Evolutionary conservation across 2,888 invertebrate species (phyloP), one percentile per base, ranked within the genome.

Genomic region (Parnassius glacialis): DNA sequence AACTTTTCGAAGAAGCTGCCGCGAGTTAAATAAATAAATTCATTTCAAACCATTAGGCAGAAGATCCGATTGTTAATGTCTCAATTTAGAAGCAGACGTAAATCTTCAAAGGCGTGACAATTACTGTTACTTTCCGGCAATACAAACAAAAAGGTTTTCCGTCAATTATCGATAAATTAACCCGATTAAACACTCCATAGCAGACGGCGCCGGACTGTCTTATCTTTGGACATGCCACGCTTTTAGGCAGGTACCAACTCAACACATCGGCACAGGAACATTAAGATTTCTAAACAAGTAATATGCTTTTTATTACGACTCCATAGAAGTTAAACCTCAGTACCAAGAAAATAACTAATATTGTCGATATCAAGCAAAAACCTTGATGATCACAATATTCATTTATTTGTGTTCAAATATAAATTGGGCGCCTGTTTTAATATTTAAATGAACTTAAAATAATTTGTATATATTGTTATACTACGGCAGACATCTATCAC

Each of bases 111-210:
- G 90, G 90, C 91, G 90, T 91, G 91, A 91, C 91, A 91, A 91
- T 91, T 89, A 89, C 90, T 90, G 90, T 90, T 91, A 89, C 88
- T 90, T 90, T 81, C 90, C 88, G 85, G 85, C 87, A 87, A 84
- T 87, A 89, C 90, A 90, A 91, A 91, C 90, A 90, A 90, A 90
- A 90, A 90, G 90, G 89, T 84, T 90, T 87, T 86, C 87, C 90
- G 90, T 90, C 90, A 90, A 91, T 91, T 91, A 91, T 90, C 90
- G 90, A 90, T 91, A 90, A 91, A 91, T 90, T 91, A 91, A 90
- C 90, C 87, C 87, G 90, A 91, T 91, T 91, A 90, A 88, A 83
- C 85, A 86, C 80, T 86, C 82, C 74, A 78, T 75, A 78, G 85
- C 84, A 84, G 90, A 86, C 90, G 90, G 89, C 90, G 90, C 89